phyloP scores from a whole-genome alignment of 2,113 vertebrate species.

The Rhea americana region DNA sequence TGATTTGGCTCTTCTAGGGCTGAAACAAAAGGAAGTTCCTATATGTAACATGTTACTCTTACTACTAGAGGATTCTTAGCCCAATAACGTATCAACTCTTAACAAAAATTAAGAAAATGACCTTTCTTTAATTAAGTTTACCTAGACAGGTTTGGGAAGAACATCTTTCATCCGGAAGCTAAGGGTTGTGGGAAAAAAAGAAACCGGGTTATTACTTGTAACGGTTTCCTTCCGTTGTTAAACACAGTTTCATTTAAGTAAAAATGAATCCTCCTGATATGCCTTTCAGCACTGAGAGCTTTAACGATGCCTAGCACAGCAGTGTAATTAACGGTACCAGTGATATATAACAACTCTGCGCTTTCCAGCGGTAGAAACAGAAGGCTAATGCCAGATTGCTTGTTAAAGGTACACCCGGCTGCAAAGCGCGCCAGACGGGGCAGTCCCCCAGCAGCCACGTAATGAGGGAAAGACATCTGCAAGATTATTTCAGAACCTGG shows the following conservation, averaged over 20 bases:
- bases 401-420: conserved; percentile 73
- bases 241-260: conserved; percentile 60
- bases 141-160: not conserved
- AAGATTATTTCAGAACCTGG: conserved; percentile 58
- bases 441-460: conserved; percentile 67
- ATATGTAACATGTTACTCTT: not conserved
- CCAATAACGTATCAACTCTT: not conserved
- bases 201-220: conserved; percentile 23
- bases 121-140: not conserved
- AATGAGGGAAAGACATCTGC: conserved; percentile 78
- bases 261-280: conserved; percentile 61
- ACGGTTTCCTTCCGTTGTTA: conserved; percentile 17
- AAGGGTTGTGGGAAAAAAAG: not conserved
- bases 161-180: not conserved
- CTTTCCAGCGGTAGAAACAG: conserved; percentile 70
- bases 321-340: conserved; percentile 72
- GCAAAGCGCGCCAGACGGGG: conserved; percentile 71
- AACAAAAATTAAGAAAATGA: not conserved
- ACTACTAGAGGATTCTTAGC: not conserved
- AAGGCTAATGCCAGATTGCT: conserved; percentile 77
- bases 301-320: conserved; percentile 70
- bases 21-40: not conserved
- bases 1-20: not conserved
- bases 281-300: conserved; percentile 62
- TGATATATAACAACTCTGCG: conserved; percentile 58